Conservation (phyloP, 2,113 vertebrate species). For the Myanophis thanlyinensis region DNA sequence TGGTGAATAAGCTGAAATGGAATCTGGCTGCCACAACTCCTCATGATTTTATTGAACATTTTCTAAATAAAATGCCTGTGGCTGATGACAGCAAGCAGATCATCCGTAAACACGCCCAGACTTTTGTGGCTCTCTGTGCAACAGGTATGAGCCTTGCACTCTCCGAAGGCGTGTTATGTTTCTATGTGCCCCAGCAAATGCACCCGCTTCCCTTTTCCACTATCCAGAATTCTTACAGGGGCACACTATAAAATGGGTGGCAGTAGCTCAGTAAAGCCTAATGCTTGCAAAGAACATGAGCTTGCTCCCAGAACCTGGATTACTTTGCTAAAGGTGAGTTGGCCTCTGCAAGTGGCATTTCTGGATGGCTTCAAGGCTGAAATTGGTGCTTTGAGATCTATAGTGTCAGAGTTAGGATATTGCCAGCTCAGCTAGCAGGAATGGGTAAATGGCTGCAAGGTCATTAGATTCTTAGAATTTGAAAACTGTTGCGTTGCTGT, state of each 20-base stretch:
- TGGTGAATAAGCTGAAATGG: constrained; percentile 98
- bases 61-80: constrained; percentile 93
- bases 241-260: background rate
- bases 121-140: constrained; percentile 95
- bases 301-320: constrained; percentile 56
- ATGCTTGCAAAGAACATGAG: constrained; percentile 35
- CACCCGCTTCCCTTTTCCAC: constrained; percentile 16
- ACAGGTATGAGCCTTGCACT: constrained; percentile 82
- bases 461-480: background rate
- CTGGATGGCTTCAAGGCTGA: background rate
- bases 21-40: constrained; percentile 95
- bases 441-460: background rate
- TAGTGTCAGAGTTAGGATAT: background rate
- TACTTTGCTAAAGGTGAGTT: constrained; percentile 61
- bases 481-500: background rate
- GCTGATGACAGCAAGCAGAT: constrained; percentile 88
- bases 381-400: background rate
- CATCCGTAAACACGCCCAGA: constrained; percentile 96
- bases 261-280: constrained; percentile 19
- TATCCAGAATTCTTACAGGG: constrained; percentile 33
- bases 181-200: constrained; percentile 34
- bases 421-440: background rate
- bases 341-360: background rate
- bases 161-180: constrained; percentile 41
- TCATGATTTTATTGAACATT: constrained; percentile 98